Percentiles rank a stretch among this genome's conserved stretches.
Conservation (phyloP, 1,140 invertebrate species). For the Episyrphus balteatus region DNA sequence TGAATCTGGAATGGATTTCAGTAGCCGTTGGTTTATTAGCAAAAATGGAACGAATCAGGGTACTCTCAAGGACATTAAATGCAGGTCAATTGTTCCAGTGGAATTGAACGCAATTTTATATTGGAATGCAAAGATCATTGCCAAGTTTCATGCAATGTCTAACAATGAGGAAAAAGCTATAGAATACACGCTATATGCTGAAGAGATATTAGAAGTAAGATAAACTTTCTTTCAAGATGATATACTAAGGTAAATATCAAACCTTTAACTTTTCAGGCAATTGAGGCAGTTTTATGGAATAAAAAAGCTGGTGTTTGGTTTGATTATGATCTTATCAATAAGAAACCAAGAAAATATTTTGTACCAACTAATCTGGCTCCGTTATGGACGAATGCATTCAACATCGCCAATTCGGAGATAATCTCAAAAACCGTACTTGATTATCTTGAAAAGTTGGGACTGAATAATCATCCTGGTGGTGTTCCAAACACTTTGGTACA, state of each 20-base stretch:
- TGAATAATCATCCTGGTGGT: slow-evolving; percentile 43
- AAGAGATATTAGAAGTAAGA: slow-evolving; percentile 43
- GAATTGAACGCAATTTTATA: slow-evolving; percentile 76
- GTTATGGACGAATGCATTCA: slow-evolving; percentile 63
- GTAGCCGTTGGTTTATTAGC: slow-evolving; percentile 65
- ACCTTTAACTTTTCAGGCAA: slow-evolving; percentile 3
- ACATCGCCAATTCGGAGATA: slow-evolving; percentile 44
- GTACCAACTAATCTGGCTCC: slow-evolving; percentile 73
- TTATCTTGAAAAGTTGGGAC: slow-evolving; percentile 61
- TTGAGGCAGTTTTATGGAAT: slow-evolving; percentile 59
- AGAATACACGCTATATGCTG: slow-evolving; percentile 48
- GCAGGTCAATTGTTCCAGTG: slow-evolving; percentile 68
- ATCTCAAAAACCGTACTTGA: no score
- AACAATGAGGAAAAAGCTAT: slow-evolving; percentile 47
- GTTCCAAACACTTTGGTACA: slow-evolving; percentile 67
- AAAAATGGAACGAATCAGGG: slow-evolving; percentile 59
- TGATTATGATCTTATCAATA: slow-evolving; percentile 62
- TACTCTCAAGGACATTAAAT: slow-evolving; percentile 57
- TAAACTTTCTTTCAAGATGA: background rate
- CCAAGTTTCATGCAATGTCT: slow-evolving; percentile 51
- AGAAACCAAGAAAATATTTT: slow-evolving; percentile 66
- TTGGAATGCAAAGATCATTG: slow-evolving; percentile 61
- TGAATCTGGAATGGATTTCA: slow-evolving; percentile 89
- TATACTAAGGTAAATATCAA: no score
- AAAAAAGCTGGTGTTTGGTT: slow-evolving; percentile 70